A percentile compares a stretch with the other conserved stretches of the same genome.
Evolutionary conservation across 1,140 invertebrate genomes (phyloP).

Genomic region (Drosophila novamexicana): DNA sequence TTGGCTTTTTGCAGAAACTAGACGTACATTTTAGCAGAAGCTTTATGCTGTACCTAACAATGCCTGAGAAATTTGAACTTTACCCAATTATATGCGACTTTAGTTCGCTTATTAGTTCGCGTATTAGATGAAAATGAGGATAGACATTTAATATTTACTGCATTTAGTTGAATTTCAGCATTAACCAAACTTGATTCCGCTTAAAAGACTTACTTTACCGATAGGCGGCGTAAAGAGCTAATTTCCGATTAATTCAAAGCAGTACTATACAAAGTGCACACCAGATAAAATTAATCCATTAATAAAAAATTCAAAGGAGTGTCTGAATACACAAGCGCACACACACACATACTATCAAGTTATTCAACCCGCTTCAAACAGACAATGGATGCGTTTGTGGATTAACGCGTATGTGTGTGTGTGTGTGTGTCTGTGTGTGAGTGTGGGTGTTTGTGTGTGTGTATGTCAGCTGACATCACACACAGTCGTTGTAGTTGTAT

Average conservation of each 20-base stretch:
- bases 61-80: background rate
- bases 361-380: conserved; percentile 12
- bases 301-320: conserved; percentile 56
- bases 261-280: background rate
- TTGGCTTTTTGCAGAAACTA: too few relatives aligned
- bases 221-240: background rate
- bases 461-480: conserved; percentile 17
- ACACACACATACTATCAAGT: conserved; percentile 8
- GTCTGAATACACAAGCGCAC: conserved; percentile 34
- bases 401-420: background rate
- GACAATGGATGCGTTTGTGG: conserved; percentile 3
- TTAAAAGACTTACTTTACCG: background rate
- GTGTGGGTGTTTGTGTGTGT: conserved; percentile 9
- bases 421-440: background rate
- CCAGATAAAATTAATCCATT: conserved; percentile 50
- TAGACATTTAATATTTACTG: too few relatives aligned
- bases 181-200: background rate
- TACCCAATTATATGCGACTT: background rate
- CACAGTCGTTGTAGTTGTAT: background rate
- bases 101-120: background rate
- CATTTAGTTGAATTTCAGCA: background rate
- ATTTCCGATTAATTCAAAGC: background rate
- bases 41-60: too few relatives aligned
- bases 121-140: background rate
- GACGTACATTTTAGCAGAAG: too few relatives aligned